A percentile compares a stretch with the other conserved stretches of the same genome.
phyloP scores from a whole-genome alignment of 2,113 vertebrate genomes.

The Podocnemis expansa region DNA sequence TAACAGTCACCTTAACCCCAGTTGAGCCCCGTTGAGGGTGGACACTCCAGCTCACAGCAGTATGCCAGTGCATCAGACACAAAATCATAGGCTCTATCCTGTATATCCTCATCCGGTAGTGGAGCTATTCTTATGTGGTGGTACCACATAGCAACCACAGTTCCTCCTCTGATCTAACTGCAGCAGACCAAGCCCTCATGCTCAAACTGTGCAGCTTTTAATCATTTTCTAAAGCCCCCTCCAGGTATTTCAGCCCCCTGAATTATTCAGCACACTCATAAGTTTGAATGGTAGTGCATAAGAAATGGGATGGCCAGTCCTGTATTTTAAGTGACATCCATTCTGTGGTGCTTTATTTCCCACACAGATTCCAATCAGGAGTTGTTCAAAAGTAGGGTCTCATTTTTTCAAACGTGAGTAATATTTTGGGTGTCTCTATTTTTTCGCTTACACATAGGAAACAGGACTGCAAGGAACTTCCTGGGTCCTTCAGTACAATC shows the following conservation, averaged over 20 bases:
- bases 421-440: background rate
- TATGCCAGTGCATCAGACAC: too few relatives aligned
- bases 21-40: background rate
- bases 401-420: background rate
- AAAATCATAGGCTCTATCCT: too few relatives aligned
- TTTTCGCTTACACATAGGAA: background rate
- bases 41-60: too few relatives aligned
- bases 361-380: background rate
- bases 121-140: background rate
- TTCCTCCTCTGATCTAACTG: background rate
- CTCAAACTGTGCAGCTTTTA: too few relatives aligned
- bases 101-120: background rate
- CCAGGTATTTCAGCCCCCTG: background rate
- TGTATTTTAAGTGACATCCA: background rate
- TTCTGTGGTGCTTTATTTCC: background rate
- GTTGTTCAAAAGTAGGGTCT: background rate
- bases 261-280: background rate
- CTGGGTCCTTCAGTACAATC: too few relatives aligned
- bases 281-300: accelerated
- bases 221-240: background rate
- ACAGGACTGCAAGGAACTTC: too few relatives aligned
- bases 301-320: background rate
- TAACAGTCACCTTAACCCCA: background rate
- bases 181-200: too few relatives aligned
- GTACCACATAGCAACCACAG: background rate